These are phyloP conservation scores for Antheraea mylitta DNA, from an alignment of 1,140 invertebrate species.

Conservation along the genomic window DNA sequence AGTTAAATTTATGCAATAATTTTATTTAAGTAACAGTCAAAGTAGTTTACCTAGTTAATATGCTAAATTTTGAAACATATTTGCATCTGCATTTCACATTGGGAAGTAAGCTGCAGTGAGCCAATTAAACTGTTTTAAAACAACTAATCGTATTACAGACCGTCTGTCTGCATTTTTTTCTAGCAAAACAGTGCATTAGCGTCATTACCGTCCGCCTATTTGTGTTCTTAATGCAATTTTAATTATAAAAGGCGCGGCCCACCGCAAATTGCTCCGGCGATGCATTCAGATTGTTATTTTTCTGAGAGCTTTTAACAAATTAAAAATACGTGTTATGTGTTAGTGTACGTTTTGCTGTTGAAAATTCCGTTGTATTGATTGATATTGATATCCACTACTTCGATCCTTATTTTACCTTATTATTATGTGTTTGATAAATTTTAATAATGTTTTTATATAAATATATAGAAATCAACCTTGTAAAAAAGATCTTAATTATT, in stretches of 20 bases:
- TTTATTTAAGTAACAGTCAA: background rate
- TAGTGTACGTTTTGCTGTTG: background rate
- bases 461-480: no score
- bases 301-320: slow-evolving; percentile 67
- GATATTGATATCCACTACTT: background rate
- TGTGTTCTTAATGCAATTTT: slow-evolving; percentile 72
- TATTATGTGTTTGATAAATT: no score
- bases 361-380: background rate
- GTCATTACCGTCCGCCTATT: slow-evolving; percentile 48
- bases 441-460: no score
- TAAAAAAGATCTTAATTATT: no score
- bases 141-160: slow-evolving; percentile 40
- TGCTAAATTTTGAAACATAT: background rate
- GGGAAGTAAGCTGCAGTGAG: background rate
- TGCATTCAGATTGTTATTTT: slow-evolving; percentile 66
- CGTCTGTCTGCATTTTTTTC: slow-evolving; percentile 43
- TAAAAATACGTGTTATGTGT: slow-evolving; percentile 36
- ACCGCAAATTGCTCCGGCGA: slow-evolving; percentile 44
- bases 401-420: no score
- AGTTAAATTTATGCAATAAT: slow-evolving; percentile 11
- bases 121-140: slow-evolving; percentile 16
- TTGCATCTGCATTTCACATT: background rate
- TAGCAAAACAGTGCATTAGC: slow-evolving; percentile 52
- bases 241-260: slow-evolving; percentile 68
- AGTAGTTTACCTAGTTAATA: background rate